These are phyloP conservation scores for Florisuga fusca DNA, from an alignment of 2,797 vertebrate species.

Conservation along the genomic window DNA sequence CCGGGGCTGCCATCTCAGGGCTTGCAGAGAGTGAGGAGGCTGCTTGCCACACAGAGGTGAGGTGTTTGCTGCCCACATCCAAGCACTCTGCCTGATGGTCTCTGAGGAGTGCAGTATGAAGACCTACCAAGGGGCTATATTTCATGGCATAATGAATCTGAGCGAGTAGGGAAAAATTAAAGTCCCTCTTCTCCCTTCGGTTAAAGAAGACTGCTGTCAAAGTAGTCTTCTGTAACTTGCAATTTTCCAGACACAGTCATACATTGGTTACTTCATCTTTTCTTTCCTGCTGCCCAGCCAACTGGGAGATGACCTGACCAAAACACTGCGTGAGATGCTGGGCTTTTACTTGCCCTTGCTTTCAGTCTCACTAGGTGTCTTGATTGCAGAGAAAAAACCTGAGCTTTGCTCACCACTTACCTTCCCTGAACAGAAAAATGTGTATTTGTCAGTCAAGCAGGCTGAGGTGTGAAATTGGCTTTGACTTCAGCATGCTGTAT, in stretches of 20 bases:
- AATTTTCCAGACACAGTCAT: neutral
- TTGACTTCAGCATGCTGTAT: neutral
- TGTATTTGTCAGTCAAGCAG: neutral
- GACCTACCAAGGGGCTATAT: neutral
- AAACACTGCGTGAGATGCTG: neutral
- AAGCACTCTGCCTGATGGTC: accelerated
- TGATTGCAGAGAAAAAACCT: neutral
- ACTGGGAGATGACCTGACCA: neutral
- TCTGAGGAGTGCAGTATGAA: neutral
- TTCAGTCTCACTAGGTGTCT: neutral
- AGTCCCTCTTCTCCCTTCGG: neutral
- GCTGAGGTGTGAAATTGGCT: neutral
- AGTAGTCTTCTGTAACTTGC: neutral
- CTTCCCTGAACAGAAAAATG: neutral
- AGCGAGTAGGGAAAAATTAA: neutral
- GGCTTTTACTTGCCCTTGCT: neutral
- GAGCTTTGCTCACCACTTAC: neutral
- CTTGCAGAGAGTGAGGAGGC: neutral
- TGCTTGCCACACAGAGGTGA: accelerated
- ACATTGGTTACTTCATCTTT: neutral
- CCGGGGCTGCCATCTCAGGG: neutral
- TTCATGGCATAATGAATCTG: neutral
- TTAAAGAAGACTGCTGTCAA: neutral
- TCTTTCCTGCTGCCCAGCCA: neutral
- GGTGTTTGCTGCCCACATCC: neutral